Conservation (phyloP, 2,888 invertebrate genomes). For the Spodoptera picta region DNA sequence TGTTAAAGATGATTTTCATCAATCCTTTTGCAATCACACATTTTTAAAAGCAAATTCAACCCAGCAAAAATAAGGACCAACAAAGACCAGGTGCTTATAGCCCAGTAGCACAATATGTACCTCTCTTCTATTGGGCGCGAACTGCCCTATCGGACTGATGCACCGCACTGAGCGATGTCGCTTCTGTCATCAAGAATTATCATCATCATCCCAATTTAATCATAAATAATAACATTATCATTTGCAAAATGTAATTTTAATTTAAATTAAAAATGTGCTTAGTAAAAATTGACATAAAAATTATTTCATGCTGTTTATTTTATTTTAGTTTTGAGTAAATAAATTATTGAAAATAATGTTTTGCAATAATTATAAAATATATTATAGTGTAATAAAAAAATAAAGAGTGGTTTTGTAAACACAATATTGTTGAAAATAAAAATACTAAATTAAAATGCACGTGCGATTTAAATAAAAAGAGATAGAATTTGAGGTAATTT, state of each 20-base stretch:
- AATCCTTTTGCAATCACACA: too few relatives aligned
- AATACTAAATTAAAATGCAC: too few relatives aligned
- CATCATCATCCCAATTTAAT: conserved; percentile 5
- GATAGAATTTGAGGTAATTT: neutral
- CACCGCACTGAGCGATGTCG: conserved; percentile 83
- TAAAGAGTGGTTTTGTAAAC: too few relatives aligned
- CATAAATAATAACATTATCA: too few relatives aligned
- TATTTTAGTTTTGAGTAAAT: neutral
- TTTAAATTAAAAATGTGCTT: too few relatives aligned
- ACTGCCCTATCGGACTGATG: conserved; percentile 81
- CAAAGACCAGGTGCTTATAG: conserved; percentile 48
- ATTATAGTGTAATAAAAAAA: too few relatives aligned
- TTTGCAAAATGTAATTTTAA: too few relatives aligned
- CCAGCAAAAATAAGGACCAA: conserved; percentile 21
- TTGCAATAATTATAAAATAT: too few relatives aligned
- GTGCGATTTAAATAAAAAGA: conserved; percentile 2
- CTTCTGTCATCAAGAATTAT: conserved; percentile 72
- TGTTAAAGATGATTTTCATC: too few relatives aligned
- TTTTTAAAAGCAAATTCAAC: neutral
- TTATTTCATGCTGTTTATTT: too few relatives aligned
- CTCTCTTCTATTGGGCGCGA: conserved; percentile 73
- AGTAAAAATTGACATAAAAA: too few relatives aligned
- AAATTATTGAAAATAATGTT: conserved; percentile 27
- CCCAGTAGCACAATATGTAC: conserved; percentile 55
- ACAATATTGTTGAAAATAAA: too few relatives aligned